A percentile compares a stretch with the other conserved stretches of the same genome.
phyloP scores from a whole-genome alignment of 2,888 invertebrate genomes.

The Plemyria rubiginata region DNA sequence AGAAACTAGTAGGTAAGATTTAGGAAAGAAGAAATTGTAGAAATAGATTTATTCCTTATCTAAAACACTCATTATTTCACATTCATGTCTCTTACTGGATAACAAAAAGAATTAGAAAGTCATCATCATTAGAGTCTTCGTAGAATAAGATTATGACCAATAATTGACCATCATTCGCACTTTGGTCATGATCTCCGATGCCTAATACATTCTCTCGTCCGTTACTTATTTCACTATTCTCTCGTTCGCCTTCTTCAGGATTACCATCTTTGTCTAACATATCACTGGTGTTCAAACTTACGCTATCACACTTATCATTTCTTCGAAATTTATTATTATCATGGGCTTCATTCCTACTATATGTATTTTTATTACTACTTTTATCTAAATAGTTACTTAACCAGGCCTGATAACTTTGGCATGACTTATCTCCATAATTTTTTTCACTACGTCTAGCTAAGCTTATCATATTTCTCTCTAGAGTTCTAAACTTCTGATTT shows the following conservation, averaged over 20 bases:
- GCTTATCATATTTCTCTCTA: slow-evolving; percentile 39
- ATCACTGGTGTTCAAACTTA: slow-evolving; percentile 35
- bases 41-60: slow-evolving; percentile 33
- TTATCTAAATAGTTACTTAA: slow-evolving; percentile 25
- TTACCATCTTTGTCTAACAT: slow-evolving; percentile 32
- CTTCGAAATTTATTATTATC: slow-evolving; percentile 29
- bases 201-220: slow-evolving; percentile 63
- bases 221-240: slow-evolving; percentile 57
- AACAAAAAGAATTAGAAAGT: slow-evolving; percentile 61
- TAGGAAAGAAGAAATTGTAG: slow-evolving; percentile 37
- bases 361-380: slow-evolving; percentile 27
- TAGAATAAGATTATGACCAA: slow-evolving; percentile 67
- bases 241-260: slow-evolving; percentile 49
- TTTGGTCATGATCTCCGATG: slow-evolving; percentile 49
- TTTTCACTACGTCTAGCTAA: slow-evolving; percentile 38
- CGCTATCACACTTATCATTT: slow-evolving; percentile 25
- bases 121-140: slow-evolving; percentile 48
- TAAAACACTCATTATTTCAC: slow-evolving; percentile 31
- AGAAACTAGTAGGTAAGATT: slow-evolving; percentile 41
- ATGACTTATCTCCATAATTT: slow-evolving; percentile 31
- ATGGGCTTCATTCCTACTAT: slow-evolving; percentile 21
- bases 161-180: slow-evolving; percentile 68
- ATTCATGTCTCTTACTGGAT: slow-evolving; percentile 46
- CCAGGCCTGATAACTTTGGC: slow-evolving; percentile 28
- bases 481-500: slow-evolving; percentile 30